Conservation (phyloP, 2,888 invertebrate species). For the Torymus texanus region DNA sequence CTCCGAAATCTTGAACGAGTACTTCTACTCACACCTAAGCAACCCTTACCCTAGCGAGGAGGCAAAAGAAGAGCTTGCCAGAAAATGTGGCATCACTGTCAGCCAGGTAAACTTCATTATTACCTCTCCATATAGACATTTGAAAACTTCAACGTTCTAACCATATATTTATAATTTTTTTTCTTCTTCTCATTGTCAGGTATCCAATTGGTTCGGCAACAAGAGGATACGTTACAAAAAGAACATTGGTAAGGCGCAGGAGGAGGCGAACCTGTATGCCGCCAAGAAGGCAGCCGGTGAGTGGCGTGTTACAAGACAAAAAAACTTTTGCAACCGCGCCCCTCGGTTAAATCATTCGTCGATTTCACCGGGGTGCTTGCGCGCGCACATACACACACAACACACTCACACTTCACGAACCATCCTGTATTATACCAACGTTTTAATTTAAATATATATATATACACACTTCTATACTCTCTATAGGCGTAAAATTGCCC, state of each 20-base stretch:
- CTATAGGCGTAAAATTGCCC: conserved; percentile 10
- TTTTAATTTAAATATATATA: conserved; percentile 19
- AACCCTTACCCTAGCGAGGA: conserved; percentile 99
- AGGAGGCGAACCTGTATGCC: conserved; percentile 98
- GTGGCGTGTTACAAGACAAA: conserved; percentile 60
- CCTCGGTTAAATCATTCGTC: too few species aligned
- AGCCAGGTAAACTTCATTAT: conserved; percentile 83
- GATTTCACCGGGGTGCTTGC: too few species aligned
- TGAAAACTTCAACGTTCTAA: not conserved
- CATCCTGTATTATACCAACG: too few species aligned
- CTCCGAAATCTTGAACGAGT: conserved; percentile 99
- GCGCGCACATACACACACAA: too few species aligned
- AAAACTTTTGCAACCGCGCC: not conserved
- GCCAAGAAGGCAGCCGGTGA: conserved; percentile 97
- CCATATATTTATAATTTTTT: not conserved
- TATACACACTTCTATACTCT: not conserved
- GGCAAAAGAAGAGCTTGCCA: conserved; percentile 98
- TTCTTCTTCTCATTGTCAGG: conserved; percentile 76
- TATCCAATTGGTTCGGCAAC: conserved; percentile 99
- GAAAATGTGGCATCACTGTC: conserved; percentile 99
- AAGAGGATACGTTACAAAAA: conserved; percentile 99
- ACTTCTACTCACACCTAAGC: conserved; percentile 99
- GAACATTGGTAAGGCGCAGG: conserved; percentile 99
- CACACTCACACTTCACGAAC: too few species aligned
- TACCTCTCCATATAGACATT: not conserved